Evolutionary conservation across 2,888 invertebrate species (phyloP).

Genomic region (Papilio gigon): DNA sequence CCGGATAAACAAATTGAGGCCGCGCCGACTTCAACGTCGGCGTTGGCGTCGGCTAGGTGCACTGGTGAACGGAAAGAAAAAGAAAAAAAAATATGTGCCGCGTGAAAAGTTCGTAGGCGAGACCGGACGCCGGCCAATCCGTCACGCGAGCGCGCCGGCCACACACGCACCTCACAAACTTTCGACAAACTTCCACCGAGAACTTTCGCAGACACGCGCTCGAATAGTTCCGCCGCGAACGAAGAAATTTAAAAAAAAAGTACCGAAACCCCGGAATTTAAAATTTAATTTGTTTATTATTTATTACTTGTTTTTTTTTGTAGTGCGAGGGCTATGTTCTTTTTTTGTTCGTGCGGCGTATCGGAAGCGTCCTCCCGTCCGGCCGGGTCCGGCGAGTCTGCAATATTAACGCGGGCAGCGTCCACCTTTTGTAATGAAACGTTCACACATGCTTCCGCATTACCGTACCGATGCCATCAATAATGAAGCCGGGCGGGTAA

Average conservation of each 20-base stretch:
- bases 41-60: slow-evolving; percentile 59
- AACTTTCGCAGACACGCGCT: slow-evolving; percentile 69
- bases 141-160: slow-evolving; percentile 60
- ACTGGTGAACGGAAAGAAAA: slow-evolving; percentile 53
- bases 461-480: slow-evolving; percentile 83
- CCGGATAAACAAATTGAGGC: slow-evolving; percentile 59
- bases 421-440: slow-evolving; percentile 83
- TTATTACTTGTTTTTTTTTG: slow-evolving; percentile 59
- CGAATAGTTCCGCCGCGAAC: slow-evolving; percentile 56
- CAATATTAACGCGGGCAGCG: slow-evolving; percentile 81
- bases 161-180: slow-evolving; percentile 77
- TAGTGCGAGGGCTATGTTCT: slow-evolving; percentile 50
- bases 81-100: slow-evolving; percentile 47
- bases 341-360: slow-evolving; percentile 52
- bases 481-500: slow-evolving; percentile 83
- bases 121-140: slow-evolving; percentile 61
- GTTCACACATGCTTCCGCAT: slow-evolving; percentile 83
- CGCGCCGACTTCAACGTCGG: slow-evolving; percentile 47
- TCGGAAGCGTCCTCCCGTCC: slow-evolving; percentile 78
- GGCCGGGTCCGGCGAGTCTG: slow-evolving; percentile 80
- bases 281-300: slow-evolving; percentile 58
- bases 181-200: slow-evolving; percentile 63
- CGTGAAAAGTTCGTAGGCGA: slow-evolving; percentile 50
- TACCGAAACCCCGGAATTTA: slow-evolving; percentile 46
- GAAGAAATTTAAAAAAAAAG: slow-evolving; percentile 26